Evolutionary conservation across 2,113 vertebrate species (phyloP).

Genomic region (Cervus canadensis): DNA sequence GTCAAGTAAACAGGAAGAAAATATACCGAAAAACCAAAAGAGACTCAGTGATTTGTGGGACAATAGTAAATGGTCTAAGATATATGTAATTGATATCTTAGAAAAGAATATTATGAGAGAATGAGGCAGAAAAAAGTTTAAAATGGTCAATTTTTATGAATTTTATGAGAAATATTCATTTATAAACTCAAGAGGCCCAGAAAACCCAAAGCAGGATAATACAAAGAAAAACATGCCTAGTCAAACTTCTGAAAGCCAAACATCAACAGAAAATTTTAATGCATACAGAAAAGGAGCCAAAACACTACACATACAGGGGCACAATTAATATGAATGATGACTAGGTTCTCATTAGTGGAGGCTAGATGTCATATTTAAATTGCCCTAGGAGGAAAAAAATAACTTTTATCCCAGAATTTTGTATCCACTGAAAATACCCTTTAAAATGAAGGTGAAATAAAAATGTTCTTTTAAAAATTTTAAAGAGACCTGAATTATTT

Average conservation of each 20-base stretch:
- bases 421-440: neutral
- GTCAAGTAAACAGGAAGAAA: neutral
- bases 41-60: neutral
- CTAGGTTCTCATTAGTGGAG: neutral
- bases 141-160: neutral
- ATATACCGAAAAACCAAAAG: neutral
- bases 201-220: conserved; percentile 7
- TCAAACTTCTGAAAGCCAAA: conserved; percentile 5
- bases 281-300: neutral
- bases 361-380: neutral
- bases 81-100: neutral
- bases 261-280: neutral
- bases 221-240: neutral
- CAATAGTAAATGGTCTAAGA: neutral
- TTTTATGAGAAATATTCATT: neutral
- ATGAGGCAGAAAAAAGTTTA: neutral
- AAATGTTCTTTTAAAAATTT: neutral
- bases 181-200: neutral
- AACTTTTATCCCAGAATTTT: neutral
- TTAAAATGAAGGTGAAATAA: neutral
- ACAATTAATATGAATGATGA: neutral
- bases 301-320: neutral
- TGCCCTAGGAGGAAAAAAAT: neutral
- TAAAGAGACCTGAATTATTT: neutral
- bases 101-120: neutral